Evolutionary conservation across 2,888 invertebrate species (phyloP).

Genomic region (Ferdinandea cuprea): DNA sequence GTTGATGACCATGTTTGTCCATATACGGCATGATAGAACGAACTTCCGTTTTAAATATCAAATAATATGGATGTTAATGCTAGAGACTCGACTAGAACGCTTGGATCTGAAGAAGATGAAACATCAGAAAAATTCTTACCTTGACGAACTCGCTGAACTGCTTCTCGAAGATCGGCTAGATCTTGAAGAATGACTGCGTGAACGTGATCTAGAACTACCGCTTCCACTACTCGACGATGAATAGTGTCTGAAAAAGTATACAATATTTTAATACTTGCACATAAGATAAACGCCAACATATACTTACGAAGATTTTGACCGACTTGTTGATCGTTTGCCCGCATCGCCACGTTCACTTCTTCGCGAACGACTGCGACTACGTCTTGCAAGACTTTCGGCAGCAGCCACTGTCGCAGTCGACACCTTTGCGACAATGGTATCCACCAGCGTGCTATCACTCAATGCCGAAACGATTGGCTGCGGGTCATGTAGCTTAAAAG

Average conservation of each 20-base stretch:
- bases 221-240: conserved; percentile 81
- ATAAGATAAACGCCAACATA: conserved; percentile 7
- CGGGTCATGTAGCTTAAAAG: conserved; percentile 83
- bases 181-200: conserved; percentile 81
- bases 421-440: conserved; percentile 82
- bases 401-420: conserved; percentile 82
- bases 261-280: conserved; percentile 1
- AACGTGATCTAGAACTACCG: conserved; percentile 81
- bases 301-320: conserved; percentile 83
- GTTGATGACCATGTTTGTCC: too few species aligned
- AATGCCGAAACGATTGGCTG: conserved; percentile 82
- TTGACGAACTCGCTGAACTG: conserved; percentile 81
- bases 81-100: too few species aligned
- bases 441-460: conserved; percentile 81
- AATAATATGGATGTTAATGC: too few species aligned
- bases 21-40: too few species aligned
- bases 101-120: too few species aligned
- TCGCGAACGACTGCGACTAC: conserved; percentile 81
- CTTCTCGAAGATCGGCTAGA: conserved; percentile 81
- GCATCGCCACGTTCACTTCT: conserved; percentile 77
- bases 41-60: too few species aligned
- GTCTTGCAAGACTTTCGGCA: conserved; percentile 80
- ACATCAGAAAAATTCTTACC: conserved; percentile 75
- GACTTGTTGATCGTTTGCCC: conserved; percentile 81
- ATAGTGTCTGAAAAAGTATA: conserved; percentile 76